Evolutionary conservation across 2,888 invertebrate genomes (phyloP), one percentile per base, ranked within the genome.

Genomic region (Patella depressa): DNA sequence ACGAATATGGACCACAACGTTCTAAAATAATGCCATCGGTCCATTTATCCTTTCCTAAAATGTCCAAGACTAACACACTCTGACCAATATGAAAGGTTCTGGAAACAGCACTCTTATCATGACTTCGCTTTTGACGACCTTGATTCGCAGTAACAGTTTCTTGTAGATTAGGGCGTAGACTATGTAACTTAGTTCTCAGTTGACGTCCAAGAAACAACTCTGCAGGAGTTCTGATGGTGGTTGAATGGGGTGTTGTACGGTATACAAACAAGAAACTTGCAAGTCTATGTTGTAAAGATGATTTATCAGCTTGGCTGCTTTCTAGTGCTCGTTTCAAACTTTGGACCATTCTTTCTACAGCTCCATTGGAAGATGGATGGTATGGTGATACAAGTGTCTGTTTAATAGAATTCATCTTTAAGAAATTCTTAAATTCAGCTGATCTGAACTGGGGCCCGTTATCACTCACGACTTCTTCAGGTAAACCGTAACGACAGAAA

Each of bases 401-500:
- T 45, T 76, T 78, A 73, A 89, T 83, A 17, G 83, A 84, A 45
- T 81, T 79, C 12, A 57, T 29, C 12, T 74, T 74, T 80, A 86
- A 81, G 76, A 87, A 86, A 9, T 74, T 45, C 14, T n/a, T 14
- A 75, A 89, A 89, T 45, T 82, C 85, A 5, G 79, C 69, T 7
- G 85, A 80, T 9, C 78, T 82, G 79, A 90, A 90, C 59, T 84
- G 84, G 0, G 86, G 80, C 3, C 89, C 89, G 71, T 90, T 90
- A 76, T 90, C 90, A 45, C 85, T 83, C 14, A 90, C 88, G 1
- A 90, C 17, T 34, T 78, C 81, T 59, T 80, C 77, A n/a, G 88
- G 88, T 53, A 87, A 55, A 3, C 89, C 88, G 73, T 78, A 81
- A 15, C 77, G 65, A 1, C 85, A 79, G 73, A 89, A 85, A 19